Conservation (phyloP, 2,113 vertebrate genomes). For the Xerus inauris region DNA sequence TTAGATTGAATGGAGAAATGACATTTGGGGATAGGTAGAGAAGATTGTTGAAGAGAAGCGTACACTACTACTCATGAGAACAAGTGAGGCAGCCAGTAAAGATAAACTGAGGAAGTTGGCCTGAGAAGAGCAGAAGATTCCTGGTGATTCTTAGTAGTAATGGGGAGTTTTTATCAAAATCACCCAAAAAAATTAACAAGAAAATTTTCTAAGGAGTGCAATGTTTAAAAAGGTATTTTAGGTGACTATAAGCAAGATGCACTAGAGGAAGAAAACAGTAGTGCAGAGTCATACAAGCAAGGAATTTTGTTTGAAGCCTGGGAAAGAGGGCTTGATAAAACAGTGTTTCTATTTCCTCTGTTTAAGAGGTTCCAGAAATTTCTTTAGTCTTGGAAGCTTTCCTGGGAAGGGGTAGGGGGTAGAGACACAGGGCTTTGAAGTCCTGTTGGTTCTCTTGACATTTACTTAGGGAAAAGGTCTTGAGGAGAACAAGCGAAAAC, state of each 20-base stretch:
- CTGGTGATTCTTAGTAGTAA: background rate
- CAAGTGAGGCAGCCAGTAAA: background rate
- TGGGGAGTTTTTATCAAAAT: background rate
- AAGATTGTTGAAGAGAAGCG: background rate
- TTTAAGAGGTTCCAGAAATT: background rate
- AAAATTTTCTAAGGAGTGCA: background rate
- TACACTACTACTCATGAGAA: background rate
- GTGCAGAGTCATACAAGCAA: background rate
- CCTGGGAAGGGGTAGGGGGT: background rate
- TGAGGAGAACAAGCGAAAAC: background rate
- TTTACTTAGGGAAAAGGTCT: conserved; percentile 38
- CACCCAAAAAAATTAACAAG: background rate
- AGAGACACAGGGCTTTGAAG: conserved; percentile 23
- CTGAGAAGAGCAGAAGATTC: background rate
- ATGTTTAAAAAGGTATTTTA: background rate
- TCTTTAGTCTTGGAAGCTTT: background rate
- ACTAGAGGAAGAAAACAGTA: background rate
- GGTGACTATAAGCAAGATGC: background rate
- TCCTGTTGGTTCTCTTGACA: conserved; percentile 31
- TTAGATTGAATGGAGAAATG: background rate
- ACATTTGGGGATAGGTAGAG: background rate
- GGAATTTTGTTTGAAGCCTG: background rate
- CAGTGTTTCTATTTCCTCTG: conserved; percentile 33
- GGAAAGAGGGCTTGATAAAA: background rate
- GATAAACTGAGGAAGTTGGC: background rate